These are phyloP conservation scores for Echinops telfairi DNA, from an alignment of 2,113 vertebrate genomes.

Conservation along the genomic window DNA sequence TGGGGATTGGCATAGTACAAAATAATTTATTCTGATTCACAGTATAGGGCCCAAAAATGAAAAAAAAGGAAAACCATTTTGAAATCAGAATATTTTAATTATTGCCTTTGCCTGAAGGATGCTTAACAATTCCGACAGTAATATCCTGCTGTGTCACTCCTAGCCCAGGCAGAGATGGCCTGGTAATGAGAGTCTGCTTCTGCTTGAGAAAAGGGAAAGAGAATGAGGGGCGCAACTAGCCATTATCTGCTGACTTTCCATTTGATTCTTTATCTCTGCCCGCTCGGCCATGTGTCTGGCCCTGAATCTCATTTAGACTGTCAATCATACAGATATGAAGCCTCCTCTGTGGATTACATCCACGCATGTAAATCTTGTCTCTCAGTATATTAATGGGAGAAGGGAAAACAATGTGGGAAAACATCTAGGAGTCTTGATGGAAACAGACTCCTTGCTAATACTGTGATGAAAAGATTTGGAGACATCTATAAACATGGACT, in stretches of 20 bases:
- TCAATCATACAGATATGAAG: constrained; percentile 58
- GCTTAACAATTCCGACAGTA: constrained; percentile 64
- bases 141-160: constrained; percentile 64
- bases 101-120: constrained; percentile 63
- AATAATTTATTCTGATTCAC: constrained; percentile 24
- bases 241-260: constrained; percentile 52
- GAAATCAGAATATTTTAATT: constrained; percentile 77
- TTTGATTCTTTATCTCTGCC: constrained; percentile 51
- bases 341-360: constrained; percentile 16
- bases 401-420: not conserved
- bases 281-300: not conserved
- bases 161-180: constrained; percentile 16
- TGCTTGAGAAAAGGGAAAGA: constrained; percentile 25
- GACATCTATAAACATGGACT: not conserved
- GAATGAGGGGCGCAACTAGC: constrained; percentile 18
- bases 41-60: not conserved
- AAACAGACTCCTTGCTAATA: constrained; percentile 44
- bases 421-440: not conserved
- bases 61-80: constrained; percentile 40
- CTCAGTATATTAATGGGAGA: not conserved
- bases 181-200: not conserved
- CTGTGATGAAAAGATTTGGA: not conserved
- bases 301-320: constrained; percentile 58
- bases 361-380: constrained; percentile 11
- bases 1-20: not conserved